phyloP scores from a whole-genome alignment of 2,888 invertebrate genomes.

The Scaptomyza reducta region DNA sequence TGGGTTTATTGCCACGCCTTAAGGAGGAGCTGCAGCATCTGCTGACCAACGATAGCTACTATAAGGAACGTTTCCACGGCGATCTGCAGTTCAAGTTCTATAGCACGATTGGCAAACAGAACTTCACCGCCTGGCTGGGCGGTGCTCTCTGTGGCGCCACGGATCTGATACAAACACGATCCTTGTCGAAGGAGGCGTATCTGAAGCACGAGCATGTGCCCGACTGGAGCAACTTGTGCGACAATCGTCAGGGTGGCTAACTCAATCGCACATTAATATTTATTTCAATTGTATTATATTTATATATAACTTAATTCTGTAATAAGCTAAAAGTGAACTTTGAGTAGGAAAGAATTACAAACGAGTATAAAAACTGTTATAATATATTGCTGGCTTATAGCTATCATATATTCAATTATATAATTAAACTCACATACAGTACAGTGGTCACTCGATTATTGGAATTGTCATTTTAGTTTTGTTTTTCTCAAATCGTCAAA shows the following conservation, averaged over 20 bases:
- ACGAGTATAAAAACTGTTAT: slow-evolving; percentile 52
- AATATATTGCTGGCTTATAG: slow-evolving; percentile 34
- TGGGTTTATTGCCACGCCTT: slow-evolving; percentile 92
- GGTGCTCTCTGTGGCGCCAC: slow-evolving; percentile 92
- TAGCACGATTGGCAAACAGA: slow-evolving; percentile 90
- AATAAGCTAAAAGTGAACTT: slow-evolving; percentile 56
- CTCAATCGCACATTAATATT: slow-evolving; percentile 26
- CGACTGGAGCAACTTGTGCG: slow-evolving; percentile 89
- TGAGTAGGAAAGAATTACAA: slow-evolving; percentile 47
- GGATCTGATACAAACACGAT: slow-evolving; percentile 89
- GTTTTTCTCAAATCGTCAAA: too few species aligned
- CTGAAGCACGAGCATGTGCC: slow-evolving; percentile 89
- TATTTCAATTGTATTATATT: slow-evolving; percentile 25
- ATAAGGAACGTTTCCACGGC: slow-evolving; percentile 86
- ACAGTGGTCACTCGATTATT: background rate
- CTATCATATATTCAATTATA: slow-evolving; percentile 11
- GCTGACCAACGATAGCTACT: slow-evolving; percentile 86
- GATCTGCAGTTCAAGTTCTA: slow-evolving; percentile 91
- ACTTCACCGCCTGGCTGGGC: slow-evolving; percentile 95
- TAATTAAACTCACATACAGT: too few species aligned
- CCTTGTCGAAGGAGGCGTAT: slow-evolving; percentile 91
- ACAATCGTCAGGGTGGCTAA: slow-evolving; percentile 77
- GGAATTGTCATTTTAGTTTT: too few species aligned
- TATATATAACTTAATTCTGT: slow-evolving; percentile 20
- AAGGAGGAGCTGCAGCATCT: slow-evolving; percentile 90